phyloP scores from a whole-genome alignment of 92 coral and sea anemone genomes.

The Zoanthus solanderi region DNA sequence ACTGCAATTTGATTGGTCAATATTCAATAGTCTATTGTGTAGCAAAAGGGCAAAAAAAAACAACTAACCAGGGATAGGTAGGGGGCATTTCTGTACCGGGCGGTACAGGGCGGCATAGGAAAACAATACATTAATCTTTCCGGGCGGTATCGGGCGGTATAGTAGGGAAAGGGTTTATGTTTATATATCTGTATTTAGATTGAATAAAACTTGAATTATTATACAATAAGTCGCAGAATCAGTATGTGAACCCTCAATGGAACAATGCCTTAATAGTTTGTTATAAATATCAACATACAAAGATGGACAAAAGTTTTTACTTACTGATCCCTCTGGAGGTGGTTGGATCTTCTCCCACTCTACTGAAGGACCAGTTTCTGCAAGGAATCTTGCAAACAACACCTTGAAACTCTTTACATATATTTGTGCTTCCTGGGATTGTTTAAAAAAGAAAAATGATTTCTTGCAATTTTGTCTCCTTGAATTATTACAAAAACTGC shows the following conservation, averaged over 20 bases:
- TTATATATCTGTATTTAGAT: too few species aligned
- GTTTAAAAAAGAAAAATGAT: constrained; percentile 12
- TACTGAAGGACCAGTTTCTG: constrained; percentile 95
- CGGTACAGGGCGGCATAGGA: constrained; percentile 1
- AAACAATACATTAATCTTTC: not conserved
- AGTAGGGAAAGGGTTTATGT: constrained; percentile 6
- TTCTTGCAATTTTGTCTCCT: not conserved
- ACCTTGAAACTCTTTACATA: constrained; percentile 75
- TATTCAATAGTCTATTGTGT: constrained; percentile 15
- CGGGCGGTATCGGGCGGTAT: constrained; percentile 4
- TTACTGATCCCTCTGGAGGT: constrained; percentile 94
- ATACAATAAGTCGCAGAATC: too few species aligned
- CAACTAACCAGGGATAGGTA: not conserved
- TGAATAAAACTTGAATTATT: too few species aligned
- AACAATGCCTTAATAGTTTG: too few species aligned
- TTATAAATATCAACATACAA: too few species aligned
- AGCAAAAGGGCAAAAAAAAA: constrained; percentile 7
- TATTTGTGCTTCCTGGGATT: constrained; percentile 67
- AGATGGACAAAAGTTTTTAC: not conserved
- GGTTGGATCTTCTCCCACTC: constrained; percentile 93
- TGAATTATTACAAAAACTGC: not conserved
- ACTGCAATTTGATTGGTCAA: constrained; percentile 20
- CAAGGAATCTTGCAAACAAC: constrained; percentile 85
- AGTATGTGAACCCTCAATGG: too few species aligned
- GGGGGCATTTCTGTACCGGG: not conserved